phyloP scores from a whole-genome alignment of 1,140 invertebrate genomes.

The Aphaenogaster floridana region DNA sequence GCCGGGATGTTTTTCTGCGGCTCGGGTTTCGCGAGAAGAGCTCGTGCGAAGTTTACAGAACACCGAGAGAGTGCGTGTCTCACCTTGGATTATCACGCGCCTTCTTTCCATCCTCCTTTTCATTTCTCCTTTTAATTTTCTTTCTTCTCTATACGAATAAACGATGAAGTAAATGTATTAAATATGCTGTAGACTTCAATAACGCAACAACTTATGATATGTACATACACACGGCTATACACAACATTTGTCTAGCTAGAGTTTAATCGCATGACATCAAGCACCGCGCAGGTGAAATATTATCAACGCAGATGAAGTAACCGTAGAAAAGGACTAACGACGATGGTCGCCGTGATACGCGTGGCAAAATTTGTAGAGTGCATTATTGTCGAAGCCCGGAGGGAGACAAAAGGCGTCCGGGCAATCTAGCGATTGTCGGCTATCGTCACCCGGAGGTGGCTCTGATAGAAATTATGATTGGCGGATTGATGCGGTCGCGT shows the following conservation, averaged over 20 bases:
- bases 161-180: neutral
- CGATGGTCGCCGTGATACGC: conserved; percentile 44
- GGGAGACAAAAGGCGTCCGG: conserved; percentile 84
- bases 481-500: conserved; percentile 81
- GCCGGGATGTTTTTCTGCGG: conserved; percentile 54
- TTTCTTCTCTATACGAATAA: neutral
- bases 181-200: neutral
- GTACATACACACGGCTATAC: neutral
- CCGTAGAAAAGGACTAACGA: neutral
- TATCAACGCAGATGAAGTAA: neutral
- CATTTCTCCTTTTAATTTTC: neutral
- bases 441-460: conserved; percentile 87
- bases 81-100: conserved; percentile 20
- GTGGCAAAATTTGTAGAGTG: conserved; percentile 74
- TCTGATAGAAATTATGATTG: conserved; percentile 87
- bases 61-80: conserved; percentile 25
- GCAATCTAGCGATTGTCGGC: conserved; percentile 82
- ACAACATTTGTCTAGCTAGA: neutral
- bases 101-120: neutral
- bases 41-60: conserved; percentile 53
- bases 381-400: conserved; percentile 52
- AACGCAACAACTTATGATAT: neutral
- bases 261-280: neutral
- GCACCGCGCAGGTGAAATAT: neutral
- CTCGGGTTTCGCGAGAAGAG: conserved; percentile 36